These are phyloP conservation scores for Tenthredo mesomela DNA, from an alignment of 2,888 invertebrate species.

Conservation along the genomic window DNA sequence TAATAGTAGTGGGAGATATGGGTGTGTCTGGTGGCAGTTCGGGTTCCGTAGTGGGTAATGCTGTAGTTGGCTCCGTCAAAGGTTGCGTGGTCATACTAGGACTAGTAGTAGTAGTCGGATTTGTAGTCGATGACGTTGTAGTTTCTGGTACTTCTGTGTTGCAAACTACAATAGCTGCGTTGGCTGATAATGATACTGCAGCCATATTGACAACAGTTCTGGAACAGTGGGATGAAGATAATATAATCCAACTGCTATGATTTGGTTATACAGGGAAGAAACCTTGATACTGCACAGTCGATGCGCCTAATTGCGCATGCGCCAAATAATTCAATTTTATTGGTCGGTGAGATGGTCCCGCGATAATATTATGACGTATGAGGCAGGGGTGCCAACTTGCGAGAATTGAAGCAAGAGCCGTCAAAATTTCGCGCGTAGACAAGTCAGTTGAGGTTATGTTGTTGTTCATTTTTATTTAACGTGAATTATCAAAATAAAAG, in stretches of 20 bases:
- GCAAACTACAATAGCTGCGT: conserved; percentile 46
- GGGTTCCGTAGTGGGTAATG: background rate
- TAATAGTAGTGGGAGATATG: background rate
- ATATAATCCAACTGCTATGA: background rate
- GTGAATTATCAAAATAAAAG: too few species aligned
- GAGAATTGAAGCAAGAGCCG: too few species aligned
- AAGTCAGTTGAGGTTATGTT: too few species aligned
- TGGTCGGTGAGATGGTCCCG: too few species aligned
- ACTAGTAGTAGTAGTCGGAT: background rate
- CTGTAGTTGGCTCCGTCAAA: background rate
- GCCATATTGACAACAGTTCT: conserved; percentile 19
- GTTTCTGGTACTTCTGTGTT: conserved; percentile 22
- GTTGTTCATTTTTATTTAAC: too few species aligned
- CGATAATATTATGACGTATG: too few species aligned
- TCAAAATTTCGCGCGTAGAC: too few species aligned
- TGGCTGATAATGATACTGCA: conserved; percentile 39
- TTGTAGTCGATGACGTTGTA: background rate
- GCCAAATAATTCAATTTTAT: too few species aligned
- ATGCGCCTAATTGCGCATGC: too few species aligned
- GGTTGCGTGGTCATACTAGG: conserved; percentile 1
- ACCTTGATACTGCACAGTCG: too few species aligned
- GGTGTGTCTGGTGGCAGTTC: background rate
- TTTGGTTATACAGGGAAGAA: too few species aligned
- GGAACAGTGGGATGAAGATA: conserved; percentile 24
- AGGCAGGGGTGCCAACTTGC: too few species aligned